A percentile compares a stretch with the other conserved stretches of the same genome.
Evolutionary conservation across 2,797 vertebrate genomes (phyloP).

Genomic region (Cercopithecus hamlyni): DNA sequence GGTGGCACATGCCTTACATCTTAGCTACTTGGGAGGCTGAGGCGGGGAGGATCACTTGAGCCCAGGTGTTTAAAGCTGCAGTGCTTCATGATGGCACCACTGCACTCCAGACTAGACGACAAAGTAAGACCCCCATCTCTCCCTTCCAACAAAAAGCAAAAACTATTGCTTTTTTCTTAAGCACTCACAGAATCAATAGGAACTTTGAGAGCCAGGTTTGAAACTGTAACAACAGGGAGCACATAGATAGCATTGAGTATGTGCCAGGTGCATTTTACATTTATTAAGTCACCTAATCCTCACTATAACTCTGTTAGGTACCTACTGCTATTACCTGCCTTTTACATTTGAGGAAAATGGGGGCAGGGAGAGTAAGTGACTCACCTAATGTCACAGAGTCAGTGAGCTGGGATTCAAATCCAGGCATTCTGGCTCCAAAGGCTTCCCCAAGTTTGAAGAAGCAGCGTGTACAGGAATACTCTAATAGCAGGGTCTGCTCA

Average conservation of each 20-base stretch:
- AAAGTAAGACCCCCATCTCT: neutral
- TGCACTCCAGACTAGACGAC: neutral
- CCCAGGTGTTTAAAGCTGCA: neutral
- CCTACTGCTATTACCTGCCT: neutral
- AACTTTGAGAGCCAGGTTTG: neutral
- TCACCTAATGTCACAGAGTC: neutral
- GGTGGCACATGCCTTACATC: neutral
- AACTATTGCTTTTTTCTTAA: neutral
- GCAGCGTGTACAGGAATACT: neutral
- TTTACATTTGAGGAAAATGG: neutral
- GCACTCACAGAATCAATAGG: no score
- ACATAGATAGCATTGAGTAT: accelerated
- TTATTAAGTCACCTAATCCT: neutral
- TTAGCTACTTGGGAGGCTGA: neutral
- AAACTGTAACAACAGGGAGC: neutral
- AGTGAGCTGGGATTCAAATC: neutral
- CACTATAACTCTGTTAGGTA: neutral
- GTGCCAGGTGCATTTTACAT: neutral
- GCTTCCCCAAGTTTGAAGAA: neutral
- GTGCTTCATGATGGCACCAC: neutral
- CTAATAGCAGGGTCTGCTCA: neutral
- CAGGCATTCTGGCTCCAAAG: neutral
- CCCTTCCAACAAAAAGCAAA: neutral
- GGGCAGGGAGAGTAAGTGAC: neutral
- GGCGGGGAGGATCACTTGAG: neutral